Evolutionary conservation across 2,797 vertebrate genomes (phyloP), one percentile per base, ranked within the genome.

Genomic region (Hypotaenidia okinawae): DNA sequence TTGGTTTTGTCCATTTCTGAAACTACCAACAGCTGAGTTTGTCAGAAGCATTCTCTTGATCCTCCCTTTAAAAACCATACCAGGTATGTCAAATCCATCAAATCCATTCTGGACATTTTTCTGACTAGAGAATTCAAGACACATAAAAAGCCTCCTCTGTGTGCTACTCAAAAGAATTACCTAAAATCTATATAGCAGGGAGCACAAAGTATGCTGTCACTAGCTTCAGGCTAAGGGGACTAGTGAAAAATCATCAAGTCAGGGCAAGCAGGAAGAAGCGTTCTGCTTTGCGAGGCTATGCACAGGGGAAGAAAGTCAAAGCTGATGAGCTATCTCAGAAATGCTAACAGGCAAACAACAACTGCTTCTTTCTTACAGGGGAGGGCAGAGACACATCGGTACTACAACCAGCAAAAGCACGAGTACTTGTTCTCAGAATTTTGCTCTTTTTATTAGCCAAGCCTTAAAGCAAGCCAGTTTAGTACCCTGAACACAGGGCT

Each of bases 101-200:
- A 88, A 94, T 58, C 67, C 75, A 77, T 64, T 64, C 68, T 33
- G 63, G 72, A 84, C 51, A 74, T 93, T 94, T 92, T 94, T 93
- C 85, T 91, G 80, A 89, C 93, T 91, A 77, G 88, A 94, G 85
- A 94, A 95, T 93, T 90, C 77, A 84, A 86, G 88, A 86, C 67
- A 61, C 61, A 92, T 73, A 79, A 95, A 95, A 67, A 81, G 69
- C 72, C 55, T 90, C 67, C 77, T 77, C 63, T 77, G 77, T 39
- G 80, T 58, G 86, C 77, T 90, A 74, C 83, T 94, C 67, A 58
- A 70, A 96, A 94, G 63, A 80, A 95, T 96, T 82, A 84, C 93
- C 8, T 47, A 89, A 95, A 87, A 95, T 64, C 80, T 87, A 58
- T 64, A 32, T 0, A 92, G 78, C 88, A 89, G 74, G 51, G 90